Conservation (phyloP, 2,113 vertebrate species). For the Rattus rattus region DNA sequence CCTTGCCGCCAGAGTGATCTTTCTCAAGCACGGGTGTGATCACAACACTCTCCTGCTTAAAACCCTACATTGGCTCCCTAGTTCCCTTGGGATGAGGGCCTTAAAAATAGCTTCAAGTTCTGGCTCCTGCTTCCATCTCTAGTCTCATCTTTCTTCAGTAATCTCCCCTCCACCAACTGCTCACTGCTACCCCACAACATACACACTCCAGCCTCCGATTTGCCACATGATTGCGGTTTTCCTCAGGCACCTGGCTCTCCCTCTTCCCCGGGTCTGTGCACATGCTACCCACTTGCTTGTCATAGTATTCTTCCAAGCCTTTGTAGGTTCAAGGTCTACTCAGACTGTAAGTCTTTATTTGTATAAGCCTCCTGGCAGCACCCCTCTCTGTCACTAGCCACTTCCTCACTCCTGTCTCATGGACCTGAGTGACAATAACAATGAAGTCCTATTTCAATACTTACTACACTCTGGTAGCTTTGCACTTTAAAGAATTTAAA, state of each 20-base stretch:
- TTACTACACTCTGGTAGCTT: not conserved
- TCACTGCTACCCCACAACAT: conserved; percentile 30
- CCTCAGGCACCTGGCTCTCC: conserved; percentile 35
- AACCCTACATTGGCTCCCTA: conserved; percentile 74
- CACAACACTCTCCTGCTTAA: conserved; percentile 76
- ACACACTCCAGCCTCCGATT: not conserved
- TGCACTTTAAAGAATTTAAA: not conserved
- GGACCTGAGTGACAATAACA: not conserved
- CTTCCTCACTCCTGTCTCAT: not conserved
- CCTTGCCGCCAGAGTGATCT: conserved; percentile 72
- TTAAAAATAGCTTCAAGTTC: conserved; percentile 77
- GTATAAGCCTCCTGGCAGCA: not conserved
- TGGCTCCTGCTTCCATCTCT: conserved; percentile 68
- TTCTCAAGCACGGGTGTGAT: conserved; percentile 71
- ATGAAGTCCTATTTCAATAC: not conserved
- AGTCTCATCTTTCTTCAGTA: conserved; percentile 45
- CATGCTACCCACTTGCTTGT: conserved; percentile 5
- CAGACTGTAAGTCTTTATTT: not conserved
- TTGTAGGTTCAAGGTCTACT: not conserved
- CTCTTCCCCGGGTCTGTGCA: not conserved
- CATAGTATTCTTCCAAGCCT: not conserved
- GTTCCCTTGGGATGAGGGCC: conserved; percentile 70
- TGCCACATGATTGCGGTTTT: not conserved
- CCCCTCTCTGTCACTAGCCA: not conserved
- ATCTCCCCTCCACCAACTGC: conserved; percentile 65